Conservation (phyloP, 2,888 invertebrate species). For the Orthosia gracilis region DNA sequence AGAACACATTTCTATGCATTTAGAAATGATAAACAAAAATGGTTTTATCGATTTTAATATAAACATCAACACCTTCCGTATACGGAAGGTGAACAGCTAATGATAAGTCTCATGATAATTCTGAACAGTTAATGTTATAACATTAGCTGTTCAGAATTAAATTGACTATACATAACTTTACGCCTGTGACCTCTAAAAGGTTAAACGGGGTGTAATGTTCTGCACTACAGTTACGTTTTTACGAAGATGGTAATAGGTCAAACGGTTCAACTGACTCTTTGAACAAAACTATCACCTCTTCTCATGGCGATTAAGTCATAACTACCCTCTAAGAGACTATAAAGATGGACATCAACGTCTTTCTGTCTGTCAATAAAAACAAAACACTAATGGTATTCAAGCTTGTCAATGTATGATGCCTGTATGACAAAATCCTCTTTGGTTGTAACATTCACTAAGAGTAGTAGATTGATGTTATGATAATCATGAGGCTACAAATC, state of each 20-base stretch:
- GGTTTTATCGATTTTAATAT: constrained; percentile 15
- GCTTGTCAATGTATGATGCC: no score
- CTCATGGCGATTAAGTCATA: not conserved
- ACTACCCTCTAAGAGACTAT: not conserved
- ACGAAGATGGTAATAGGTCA: not conserved
- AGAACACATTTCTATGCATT: constrained; percentile 18
- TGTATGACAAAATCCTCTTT: no score
- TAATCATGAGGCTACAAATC: no score
- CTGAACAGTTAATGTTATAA: no score
- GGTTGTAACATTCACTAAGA: no score
- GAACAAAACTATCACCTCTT: not conserved
- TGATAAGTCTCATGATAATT: no score
- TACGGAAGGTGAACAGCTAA: no score
- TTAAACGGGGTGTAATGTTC: constrained; percentile 22
- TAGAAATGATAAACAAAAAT: constrained; percentile 19
- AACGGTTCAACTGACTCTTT: not conserved
- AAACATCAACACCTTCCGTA: constrained; percentile 2
- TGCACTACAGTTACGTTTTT: not conserved
- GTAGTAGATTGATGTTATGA: no score
- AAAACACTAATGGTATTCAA: no score
- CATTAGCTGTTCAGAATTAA: not conserved
- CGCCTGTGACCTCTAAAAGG: constrained; percentile 34
- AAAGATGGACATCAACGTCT: not conserved
- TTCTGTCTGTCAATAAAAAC: no score
- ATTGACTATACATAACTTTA: not conserved